Conservation (phyloP, 2,113 vertebrate species). For the Anser brachyrhynchus region DNA sequence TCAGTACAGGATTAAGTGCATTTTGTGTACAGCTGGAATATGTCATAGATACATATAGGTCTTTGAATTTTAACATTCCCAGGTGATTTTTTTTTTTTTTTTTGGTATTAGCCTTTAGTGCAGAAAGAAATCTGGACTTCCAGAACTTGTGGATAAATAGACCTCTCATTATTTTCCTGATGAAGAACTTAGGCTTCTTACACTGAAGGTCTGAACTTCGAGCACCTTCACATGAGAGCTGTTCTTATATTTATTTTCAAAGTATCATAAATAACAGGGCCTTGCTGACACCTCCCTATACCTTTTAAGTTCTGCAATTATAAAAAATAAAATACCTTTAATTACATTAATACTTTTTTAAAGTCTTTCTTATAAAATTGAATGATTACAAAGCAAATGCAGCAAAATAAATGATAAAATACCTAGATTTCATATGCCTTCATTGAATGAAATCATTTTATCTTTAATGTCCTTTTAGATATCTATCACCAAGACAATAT, state of each 20-base stretch:
- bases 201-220: not conserved
- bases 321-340: not conserved
- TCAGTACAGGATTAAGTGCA: slow-evolving; percentile 23
- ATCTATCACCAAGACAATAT: not conserved
- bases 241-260: not conserved
- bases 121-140: not conserved
- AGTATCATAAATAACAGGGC: not conserved
- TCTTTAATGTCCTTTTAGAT: not conserved
- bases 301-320: not conserved
- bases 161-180: not conserved
- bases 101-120: not conserved
- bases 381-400: not conserved
- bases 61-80: slow-evolving; percentile 55
- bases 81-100: slow-evolving; percentile 42
- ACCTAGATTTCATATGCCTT: not conserved
- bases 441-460: not conserved
- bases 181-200: not conserved
- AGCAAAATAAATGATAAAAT: not conserved
- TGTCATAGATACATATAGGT: slow-evolving; percentile 53
- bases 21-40: slow-evolving; percentile 67
- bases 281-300: not conserved
- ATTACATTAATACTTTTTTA: not conserved
- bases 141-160: not conserved
- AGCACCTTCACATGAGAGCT: not conserved
- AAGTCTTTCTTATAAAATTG: not conserved